Percentiles rank a stretch among this genome's conserved stretches.
Evolutionary conservation across 2,888 invertebrate genomes (phyloP).

Genomic region (Phymatocera aterrima): DNA sequence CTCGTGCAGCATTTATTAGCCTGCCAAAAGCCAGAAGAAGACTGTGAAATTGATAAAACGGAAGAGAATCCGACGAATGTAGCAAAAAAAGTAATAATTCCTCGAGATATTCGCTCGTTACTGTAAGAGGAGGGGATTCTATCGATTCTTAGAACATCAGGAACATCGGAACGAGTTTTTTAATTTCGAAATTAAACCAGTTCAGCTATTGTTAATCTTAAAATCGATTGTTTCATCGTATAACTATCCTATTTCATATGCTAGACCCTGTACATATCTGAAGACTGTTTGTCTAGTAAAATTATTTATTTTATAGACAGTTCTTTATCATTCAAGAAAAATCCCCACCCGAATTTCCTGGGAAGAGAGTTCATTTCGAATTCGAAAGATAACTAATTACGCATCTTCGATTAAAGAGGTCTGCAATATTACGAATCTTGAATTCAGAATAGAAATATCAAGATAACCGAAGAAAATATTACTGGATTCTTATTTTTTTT

Average conservation of each 20-base stretch:
- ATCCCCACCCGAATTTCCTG: neutral
- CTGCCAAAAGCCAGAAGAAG: too few species aligned
- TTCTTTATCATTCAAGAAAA: slow-evolving; percentile 25
- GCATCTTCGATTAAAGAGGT: neutral
- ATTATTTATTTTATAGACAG: slow-evolving; percentile 59
- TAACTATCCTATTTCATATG: slow-evolving; percentile 15
- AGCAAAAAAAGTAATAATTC: too few species aligned
- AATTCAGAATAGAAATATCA: neutral
- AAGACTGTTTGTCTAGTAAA: slow-evolving; percentile 55
- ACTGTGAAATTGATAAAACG: too few species aligned
- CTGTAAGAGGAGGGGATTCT: too few species aligned
- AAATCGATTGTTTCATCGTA: neutral
- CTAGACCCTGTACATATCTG: slow-evolving; percentile 52
- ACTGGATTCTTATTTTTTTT: slow-evolving; percentile 66
- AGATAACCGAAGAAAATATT: neutral
- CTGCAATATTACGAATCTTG: neutral
- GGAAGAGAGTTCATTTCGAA: neutral
- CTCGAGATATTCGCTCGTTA: too few species aligned
- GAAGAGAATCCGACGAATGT: too few species aligned
- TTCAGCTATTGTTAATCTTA: too few species aligned
- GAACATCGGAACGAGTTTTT: too few species aligned
- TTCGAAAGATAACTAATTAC: too few species aligned
- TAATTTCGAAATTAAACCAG: too few species aligned
- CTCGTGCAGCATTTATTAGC: too few species aligned
- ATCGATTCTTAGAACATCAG: too few species aligned